A percentile compares a stretch with the other conserved stretches of the same genome.
Conservation (phyloP, 2,113 vertebrate species). For the Zosterops hypoxanthus region DNA sequence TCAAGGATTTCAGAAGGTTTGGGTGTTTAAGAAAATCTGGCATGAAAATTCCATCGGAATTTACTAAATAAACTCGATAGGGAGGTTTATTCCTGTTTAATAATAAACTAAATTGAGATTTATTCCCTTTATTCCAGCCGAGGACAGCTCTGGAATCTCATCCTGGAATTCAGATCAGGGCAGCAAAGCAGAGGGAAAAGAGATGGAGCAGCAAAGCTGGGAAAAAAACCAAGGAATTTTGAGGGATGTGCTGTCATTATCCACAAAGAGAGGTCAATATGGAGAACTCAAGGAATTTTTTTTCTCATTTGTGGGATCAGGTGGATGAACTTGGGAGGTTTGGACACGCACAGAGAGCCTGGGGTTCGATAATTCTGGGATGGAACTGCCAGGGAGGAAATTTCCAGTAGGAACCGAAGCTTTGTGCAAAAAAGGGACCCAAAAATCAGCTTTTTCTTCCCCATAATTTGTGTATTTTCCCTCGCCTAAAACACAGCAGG, state of each 20-base stretch:
- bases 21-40: background rate
- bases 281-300: background rate
- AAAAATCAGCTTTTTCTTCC: background rate
- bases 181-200: background rate
- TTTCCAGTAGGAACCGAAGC: background rate
- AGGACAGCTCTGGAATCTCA: background rate
- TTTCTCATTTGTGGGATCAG: background rate
- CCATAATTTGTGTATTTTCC: accelerated
- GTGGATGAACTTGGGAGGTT: background rate
- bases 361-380: background rate
- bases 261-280: accelerated
- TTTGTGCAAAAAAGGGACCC: background rate
- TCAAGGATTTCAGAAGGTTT: background rate
- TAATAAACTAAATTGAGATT: background rate
- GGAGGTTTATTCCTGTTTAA: background rate
- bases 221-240: background rate
- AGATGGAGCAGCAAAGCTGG: background rate
- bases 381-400: background rate
- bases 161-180: background rate
- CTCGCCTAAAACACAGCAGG: background rate
- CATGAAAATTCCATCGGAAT: background rate
- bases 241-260: background rate
- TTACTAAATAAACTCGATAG: background rate
- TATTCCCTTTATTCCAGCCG: background rate
- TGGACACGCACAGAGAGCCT: accelerated